These are phyloP conservation scores for Ceratothoa steindachneri DNA, from an alignment of 2,888 invertebrate genomes.

Conservation along the genomic window DNA sequence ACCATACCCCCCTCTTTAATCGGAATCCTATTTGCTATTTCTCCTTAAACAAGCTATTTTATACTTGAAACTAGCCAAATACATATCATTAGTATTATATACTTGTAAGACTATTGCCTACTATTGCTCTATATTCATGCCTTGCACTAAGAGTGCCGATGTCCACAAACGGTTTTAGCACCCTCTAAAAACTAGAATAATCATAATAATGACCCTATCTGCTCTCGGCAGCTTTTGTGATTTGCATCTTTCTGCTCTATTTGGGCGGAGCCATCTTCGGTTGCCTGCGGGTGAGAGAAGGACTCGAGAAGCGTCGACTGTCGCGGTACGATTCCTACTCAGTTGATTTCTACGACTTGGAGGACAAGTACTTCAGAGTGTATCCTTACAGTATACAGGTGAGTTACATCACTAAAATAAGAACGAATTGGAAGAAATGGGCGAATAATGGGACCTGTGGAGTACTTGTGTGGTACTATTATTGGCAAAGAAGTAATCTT, in stretches of 20 bases:
- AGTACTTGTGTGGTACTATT: too few species aligned
- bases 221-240: conserved; percentile 58
- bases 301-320: conserved; percentile 79
- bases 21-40: too few species aligned
- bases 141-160: background rate
- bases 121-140: background rate
- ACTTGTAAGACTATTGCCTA: background rate
- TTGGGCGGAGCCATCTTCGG: conserved; percentile 50
- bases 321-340: conserved; percentile 89
- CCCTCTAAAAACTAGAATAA: conserved; percentile 1
- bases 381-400: conserved; percentile 86
- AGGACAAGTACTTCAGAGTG: conserved; percentile 86
- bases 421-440: background rate
- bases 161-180: too few species aligned
- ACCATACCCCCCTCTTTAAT: too few species aligned
- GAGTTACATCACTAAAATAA: conserved; percentile 40
- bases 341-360: conserved; percentile 81
- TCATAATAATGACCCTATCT: background rate
- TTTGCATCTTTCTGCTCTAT: conserved; percentile 63
- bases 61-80: too few species aligned
- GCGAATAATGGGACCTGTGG: background rate
- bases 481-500: background rate
- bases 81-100: too few species aligned
- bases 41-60: too few species aligned
- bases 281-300: conserved; percentile 77